phyloP scores from a whole-genome alignment of 2,888 invertebrate genomes.

The Ectobius pallidus region DNA sequence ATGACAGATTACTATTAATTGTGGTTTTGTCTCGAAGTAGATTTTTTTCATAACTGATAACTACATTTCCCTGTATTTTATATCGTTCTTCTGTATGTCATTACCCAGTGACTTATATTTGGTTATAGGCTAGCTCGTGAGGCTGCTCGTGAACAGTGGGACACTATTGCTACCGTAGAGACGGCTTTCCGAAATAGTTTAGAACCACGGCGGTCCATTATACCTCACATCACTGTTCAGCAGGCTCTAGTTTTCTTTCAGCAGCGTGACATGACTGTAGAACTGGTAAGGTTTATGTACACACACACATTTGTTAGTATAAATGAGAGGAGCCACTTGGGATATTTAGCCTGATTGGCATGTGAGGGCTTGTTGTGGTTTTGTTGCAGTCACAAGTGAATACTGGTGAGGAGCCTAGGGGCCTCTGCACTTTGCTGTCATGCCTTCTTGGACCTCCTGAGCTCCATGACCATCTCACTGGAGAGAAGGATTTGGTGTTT shows the following conservation, averaged over 20 bases:
- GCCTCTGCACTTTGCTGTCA: constrained; percentile 39
- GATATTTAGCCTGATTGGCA: too few relatives aligned
- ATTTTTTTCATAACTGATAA: not conserved
- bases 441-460: constrained; percentile 55
- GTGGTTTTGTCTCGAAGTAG: not conserved
- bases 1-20: not conserved
- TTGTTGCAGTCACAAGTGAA: constrained; percentile 27
- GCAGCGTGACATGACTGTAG: constrained; percentile 30
- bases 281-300: constrained; percentile 27
- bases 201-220: constrained; percentile 10
- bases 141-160: constrained; percentile 39
- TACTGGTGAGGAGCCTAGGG: constrained; percentile 34
- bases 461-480: constrained; percentile 50
- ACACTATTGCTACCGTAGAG: constrained; percentile 38
- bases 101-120: not conserved
- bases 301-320: too few relatives aligned
- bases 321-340: too few relatives aligned
- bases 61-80: not conserved
- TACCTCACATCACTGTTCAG: constrained; percentile 34
- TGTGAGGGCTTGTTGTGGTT: too few relatives aligned
- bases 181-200: constrained; percentile 28
- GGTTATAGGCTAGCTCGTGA: constrained; percentile 31
- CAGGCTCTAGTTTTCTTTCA: constrained; percentile 37
- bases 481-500: constrained; percentile 55
- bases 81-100: not conserved